phyloP scores from a whole-genome alignment of 2,797 vertebrate genomes.

The Onychomys leucogaster region DNA sequence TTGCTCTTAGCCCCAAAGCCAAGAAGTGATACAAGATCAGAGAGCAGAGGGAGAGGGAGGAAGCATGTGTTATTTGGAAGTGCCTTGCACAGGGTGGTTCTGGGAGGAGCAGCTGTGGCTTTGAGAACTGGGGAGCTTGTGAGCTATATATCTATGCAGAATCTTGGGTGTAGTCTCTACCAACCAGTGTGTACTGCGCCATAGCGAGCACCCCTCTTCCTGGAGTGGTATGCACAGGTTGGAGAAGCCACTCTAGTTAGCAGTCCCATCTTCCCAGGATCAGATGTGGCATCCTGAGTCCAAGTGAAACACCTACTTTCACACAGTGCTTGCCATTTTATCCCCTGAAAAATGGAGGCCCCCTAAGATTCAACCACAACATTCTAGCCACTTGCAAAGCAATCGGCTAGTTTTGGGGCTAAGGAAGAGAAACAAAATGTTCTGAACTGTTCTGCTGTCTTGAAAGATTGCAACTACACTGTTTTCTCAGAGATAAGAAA shows the following conservation, averaged over 20 bases:
- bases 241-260: background rate
- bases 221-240: too few species aligned
- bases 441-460: background rate
- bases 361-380: background rate
- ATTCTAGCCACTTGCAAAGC: constrained; percentile 39
- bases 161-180: background rate
- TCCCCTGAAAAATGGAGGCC: background rate
- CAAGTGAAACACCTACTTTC: background rate
- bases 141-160: background rate
- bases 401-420: constrained; percentile 35
- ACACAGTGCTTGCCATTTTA: background rate
- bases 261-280: background rate
- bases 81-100: background rate
- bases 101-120: background rate
- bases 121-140: background rate
- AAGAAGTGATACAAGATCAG: background rate
- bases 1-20: background rate
- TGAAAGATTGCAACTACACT: background rate
- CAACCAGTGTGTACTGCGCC: background rate
- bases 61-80: background rate
- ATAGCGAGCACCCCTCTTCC: background rate
- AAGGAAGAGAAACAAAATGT: constrained; percentile 26
- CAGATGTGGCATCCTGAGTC: background rate
- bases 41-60: background rate
- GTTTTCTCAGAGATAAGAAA: constrained; percentile 24